phyloP scores from a whole-genome alignment of 1,140 invertebrate species.

The Lerema accius region DNA sequence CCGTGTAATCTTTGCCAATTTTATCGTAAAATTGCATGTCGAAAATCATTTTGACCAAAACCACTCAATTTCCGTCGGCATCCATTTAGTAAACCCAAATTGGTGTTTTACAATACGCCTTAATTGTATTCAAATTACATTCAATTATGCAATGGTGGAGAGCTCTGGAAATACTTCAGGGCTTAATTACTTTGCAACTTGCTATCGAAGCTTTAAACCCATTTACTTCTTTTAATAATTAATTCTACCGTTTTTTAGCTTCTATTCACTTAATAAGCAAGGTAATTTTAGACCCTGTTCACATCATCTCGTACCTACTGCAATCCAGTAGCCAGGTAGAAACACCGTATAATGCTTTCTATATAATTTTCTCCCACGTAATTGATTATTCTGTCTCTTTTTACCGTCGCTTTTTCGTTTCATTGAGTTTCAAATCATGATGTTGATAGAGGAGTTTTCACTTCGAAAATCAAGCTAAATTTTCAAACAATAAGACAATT shows the following conservation, averaged over 20 bases:
- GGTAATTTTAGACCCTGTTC: too few species aligned
- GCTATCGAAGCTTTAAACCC: background rate
- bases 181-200: slow-evolving; percentile 7
- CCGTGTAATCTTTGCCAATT: slow-evolving; percentile 7
- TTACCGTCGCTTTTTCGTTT: too few species aligned
- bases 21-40: slow-evolving; percentile 7
- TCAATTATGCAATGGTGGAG: slow-evolving; percentile 12
- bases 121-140: slow-evolving; percentile 18
- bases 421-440: too few species aligned
- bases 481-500: too few species aligned
- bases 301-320: too few species aligned
- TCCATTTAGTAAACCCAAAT: slow-evolving; percentile 18
- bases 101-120: slow-evolving; percentile 19
- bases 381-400: too few species aligned
- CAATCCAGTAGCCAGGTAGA: too few species aligned
- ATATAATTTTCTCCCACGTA: too few species aligned
- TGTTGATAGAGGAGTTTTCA: too few species aligned
- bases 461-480: too few species aligned
- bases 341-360: too few species aligned
- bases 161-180: slow-evolving; percentile 9
- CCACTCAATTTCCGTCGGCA: slow-evolving; percentile 10
- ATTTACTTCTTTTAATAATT: background rate
- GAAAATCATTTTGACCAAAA: slow-evolving; percentile 5
- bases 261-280: background rate
- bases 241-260: background rate